Conservation (phyloP, 2,113 vertebrate species). For the Thomomys bottae region DNA sequence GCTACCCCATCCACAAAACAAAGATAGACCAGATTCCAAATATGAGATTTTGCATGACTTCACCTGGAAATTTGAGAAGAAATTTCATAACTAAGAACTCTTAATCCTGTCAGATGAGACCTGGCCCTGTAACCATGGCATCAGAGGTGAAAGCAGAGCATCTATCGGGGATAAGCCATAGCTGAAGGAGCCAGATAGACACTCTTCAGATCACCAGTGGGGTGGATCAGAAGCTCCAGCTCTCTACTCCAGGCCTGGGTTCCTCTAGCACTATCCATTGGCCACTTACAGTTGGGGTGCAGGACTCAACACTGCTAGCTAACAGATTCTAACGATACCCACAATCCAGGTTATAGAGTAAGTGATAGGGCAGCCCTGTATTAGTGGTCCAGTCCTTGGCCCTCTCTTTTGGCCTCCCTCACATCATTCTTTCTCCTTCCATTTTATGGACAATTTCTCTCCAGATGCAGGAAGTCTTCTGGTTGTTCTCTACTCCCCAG, state of each 20-base stretch:
- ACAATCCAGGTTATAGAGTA: not conserved
- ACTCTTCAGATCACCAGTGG: not conserved
- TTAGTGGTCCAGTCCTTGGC: too few relatives aligned
- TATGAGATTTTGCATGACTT: not conserved
- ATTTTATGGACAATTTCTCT: not conserved
- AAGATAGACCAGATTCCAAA: not conserved
- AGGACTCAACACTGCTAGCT: not conserved
- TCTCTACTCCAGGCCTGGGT: not conserved
- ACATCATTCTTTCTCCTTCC: not conserved
- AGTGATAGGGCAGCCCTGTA: not conserved
- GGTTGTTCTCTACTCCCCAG: not conserved
- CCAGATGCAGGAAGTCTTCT: not conserved
- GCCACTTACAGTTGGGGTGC: too few relatives aligned
- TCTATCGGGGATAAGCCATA: not conserved
- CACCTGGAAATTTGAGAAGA: not conserved
- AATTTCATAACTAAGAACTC: not conserved
- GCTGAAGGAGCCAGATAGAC: not conserved
- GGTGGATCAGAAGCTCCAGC: not conserved
- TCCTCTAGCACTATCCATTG: not conserved
- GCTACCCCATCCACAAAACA: not conserved
- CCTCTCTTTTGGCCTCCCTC: too few relatives aligned
- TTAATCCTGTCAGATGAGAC: conserved; percentile 7
- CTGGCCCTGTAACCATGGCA: not conserved
- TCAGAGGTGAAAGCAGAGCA: not conserved
- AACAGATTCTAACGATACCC: not conserved